phyloP scores from a whole-genome alignment of 2,888 invertebrate species.

The Acronicta aceris region DNA sequence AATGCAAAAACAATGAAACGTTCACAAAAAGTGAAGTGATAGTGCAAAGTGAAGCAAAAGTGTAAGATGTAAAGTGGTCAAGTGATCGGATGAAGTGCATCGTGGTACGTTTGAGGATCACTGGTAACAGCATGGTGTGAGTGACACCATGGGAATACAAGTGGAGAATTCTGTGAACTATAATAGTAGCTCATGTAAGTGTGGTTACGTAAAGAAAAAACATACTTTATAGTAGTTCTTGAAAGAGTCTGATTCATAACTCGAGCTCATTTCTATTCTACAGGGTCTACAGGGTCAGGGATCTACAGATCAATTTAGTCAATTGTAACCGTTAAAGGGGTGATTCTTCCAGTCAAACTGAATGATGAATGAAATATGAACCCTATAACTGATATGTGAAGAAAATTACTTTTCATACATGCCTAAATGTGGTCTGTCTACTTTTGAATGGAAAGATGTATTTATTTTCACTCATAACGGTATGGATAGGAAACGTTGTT shows the following conservation, averaged over 20 bases:
- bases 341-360: too few species aligned
- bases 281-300: too few species aligned
- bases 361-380: too few species aligned
- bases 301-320: too few species aligned
- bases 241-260: background rate
- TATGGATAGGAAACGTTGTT: too few species aligned
- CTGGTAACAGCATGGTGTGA: constrained; percentile 64
- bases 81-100: constrained; percentile 53
- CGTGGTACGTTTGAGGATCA: constrained; percentile 37
- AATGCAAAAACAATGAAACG: constrained; percentile 53
- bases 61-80: constrained; percentile 48
- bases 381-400: too few species aligned
- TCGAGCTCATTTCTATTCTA: too few species aligned
- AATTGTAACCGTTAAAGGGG: too few species aligned
- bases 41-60: constrained; percentile 40
- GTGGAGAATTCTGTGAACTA: constrained; percentile 84
- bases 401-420: too few species aligned
- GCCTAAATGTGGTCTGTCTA: too few species aligned
- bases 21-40: constrained; percentile 49
- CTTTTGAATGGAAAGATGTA: too few species aligned
- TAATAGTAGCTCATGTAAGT: constrained; percentile 85
- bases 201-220: constrained; percentile 15
- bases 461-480: too few species aligned
- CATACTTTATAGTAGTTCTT: background rate
- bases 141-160: constrained; percentile 83